These are phyloP conservation scores for Anthrax anthrax DNA, from an alignment of 2,888 invertebrate species.

Conservation along the genomic window DNA sequence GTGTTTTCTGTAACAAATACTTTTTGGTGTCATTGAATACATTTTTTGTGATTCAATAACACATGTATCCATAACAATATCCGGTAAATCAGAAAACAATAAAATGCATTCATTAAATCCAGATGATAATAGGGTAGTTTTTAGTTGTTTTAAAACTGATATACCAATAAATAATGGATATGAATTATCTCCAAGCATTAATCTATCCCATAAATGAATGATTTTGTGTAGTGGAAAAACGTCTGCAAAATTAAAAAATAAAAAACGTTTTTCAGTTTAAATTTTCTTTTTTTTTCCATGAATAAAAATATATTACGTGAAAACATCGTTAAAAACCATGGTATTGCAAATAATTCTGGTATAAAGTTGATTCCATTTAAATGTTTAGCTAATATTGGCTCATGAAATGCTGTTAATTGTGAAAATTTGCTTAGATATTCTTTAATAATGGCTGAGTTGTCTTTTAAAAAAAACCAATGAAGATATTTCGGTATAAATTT, in stretches of 20 bases:
- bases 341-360: slow-evolving; percentile 95
- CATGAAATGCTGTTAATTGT: slow-evolving; percentile 90
- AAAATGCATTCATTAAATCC: slow-evolving; percentile 98
- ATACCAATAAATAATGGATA: slow-evolving; percentile 91
- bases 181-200: slow-evolving; percentile 82
- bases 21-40: slow-evolving; percentile 72
- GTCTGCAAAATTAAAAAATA: slow-evolving; percentile 46
- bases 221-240: slow-evolving; percentile 97
- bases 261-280: not conserved
- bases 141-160: slow-evolving; percentile 76
- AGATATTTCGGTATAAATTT: slow-evolving; percentile 93
- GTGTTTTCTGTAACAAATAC: slow-evolving; percentile 73
- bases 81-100: slow-evolving; percentile 95
- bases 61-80: slow-evolving; percentile 88
- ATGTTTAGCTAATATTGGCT: slow-evolving; percentile 83
- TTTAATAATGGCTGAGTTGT: slow-evolving; percentile 92
- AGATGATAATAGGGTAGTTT: slow-evolving; percentile 67
- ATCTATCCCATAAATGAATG: slow-evolving; percentile 93
- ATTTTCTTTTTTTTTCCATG: not conserved
- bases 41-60: slow-evolving; percentile 77
- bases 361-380: slow-evolving; percentile 85
- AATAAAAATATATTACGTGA: slow-evolving; percentile 63
- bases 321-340: slow-evolving; percentile 98
- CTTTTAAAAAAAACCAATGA: slow-evolving; percentile 92
- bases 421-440: slow-evolving; percentile 96